Evolutionary conservation across 1,140 invertebrate species (phyloP), one percentile per base, ranked within the genome.

Genomic region (Trichomalopsis sarcophagae): DNA sequence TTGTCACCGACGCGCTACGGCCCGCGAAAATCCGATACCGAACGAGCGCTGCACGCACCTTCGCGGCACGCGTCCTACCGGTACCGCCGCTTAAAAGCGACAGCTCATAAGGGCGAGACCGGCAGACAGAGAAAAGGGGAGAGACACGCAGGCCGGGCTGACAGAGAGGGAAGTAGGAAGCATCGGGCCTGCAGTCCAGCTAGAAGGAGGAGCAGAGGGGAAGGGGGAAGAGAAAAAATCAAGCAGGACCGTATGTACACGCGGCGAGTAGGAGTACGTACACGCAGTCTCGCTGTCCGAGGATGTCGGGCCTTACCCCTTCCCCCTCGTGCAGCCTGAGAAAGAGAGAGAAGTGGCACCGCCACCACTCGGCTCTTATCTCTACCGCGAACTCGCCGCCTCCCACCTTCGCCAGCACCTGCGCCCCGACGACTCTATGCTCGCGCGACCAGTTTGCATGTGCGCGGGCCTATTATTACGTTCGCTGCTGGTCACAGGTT

Each of bases 221-320:
- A n/a, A 50, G 27, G 30, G 82, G 66, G 81, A 85, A 87, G 30
- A 9, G 30, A 27, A 82, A 81, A 81, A 75, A 44, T 76, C 50
- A 27, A 23, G 13, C 55, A 23, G 30, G 50, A 69, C 23, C 55
- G 74, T 74, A 55, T 62, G n/a, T 40, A 62, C 11, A 44, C 27
- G 40, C 33, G 0, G 81, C 76, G 55, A 83, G 66, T 83, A 17
- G 71, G 55, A 62, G 55, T 55, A 55, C 11, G 17, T 21, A 55
- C 50, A 14, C 21, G 27, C 68, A 17, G 14, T 71, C 27, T 76
- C 82, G 11, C 2, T 62, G 23, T 69, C 75, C 74, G 50, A 40
- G 23, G 62, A 62, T 62, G 17, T 62, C 62, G 44, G 23, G 27
- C 23, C 36, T 78, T n/a, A 36, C 36, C 55, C 21, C 23, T 23